Percentiles rank a stretch among this genome's conserved stretches.
phyloP scores from a whole-genome alignment of 2,797 vertebrate species.

The Tragopan temminckii region DNA sequence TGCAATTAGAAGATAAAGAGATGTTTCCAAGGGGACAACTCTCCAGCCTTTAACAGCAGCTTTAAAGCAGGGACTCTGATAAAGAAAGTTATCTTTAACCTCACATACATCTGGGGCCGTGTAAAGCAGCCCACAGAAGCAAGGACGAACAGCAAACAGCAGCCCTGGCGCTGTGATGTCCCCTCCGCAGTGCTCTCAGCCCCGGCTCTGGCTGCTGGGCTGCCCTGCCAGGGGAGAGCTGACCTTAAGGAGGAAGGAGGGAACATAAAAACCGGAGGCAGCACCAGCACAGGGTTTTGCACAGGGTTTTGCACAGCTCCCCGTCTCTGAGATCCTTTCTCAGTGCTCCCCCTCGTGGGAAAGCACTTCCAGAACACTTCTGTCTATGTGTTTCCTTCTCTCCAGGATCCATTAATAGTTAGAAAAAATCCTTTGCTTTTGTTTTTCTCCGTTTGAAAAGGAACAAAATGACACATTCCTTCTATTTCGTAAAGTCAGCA shows the following conservation, averaged over 20 bases:
- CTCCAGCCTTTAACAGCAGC: background rate
- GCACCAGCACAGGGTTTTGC: background rate
- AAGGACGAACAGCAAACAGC: background rate
- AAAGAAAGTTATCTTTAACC: background rate
- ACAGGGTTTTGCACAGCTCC: background rate
- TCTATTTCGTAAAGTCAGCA: background rate
- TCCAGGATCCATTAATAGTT: background rate
- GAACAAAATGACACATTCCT: background rate
- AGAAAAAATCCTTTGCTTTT: background rate
- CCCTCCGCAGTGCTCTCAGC: background rate
- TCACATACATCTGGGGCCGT: background rate
- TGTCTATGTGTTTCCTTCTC: background rate
- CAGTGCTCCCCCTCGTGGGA: background rate
- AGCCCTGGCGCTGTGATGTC: background rate
- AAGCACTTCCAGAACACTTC: background rate
- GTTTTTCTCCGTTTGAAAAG: background rate
- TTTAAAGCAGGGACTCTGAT: background rate
- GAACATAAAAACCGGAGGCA: background rate
- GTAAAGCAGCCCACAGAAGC: background rate
- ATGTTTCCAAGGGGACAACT: background rate
- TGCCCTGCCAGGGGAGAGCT: fast-evolving
- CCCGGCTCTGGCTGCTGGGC: background rate
- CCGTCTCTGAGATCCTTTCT: background rate
- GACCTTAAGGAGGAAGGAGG: background rate
- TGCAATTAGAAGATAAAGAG: background rate